Evolutionary conservation across 2,113 vertebrate species (phyloP).

Genomic region (Oreocharis arfaki): DNA sequence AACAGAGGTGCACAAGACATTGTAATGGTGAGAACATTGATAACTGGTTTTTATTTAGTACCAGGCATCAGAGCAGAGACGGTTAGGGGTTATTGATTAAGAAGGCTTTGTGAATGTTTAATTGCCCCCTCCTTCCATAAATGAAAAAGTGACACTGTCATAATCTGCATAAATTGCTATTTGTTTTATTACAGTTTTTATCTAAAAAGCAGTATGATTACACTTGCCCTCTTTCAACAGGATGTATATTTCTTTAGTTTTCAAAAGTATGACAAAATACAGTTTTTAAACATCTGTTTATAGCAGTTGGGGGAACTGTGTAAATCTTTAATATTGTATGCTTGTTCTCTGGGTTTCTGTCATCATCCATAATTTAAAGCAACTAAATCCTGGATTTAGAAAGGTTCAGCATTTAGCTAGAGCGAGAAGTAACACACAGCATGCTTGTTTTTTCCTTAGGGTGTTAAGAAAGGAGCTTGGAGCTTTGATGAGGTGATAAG

Average conservation of each 20-base stretch:
- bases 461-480: not conserved
- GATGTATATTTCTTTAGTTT: not conserved
- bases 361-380: constrained; percentile 11
- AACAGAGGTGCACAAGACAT: accelerated
- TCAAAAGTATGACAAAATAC: not conserved
- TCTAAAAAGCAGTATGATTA: not conserved
- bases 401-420: not conserved
- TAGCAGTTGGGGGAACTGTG: not conserved
- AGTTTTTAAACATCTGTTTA: not conserved
- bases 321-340: constrained; percentile 4
- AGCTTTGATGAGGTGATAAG: not conserved
- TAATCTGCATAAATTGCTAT: not conserved
- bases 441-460: not conserved
- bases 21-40: not conserved
- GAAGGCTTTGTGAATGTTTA: not conserved
- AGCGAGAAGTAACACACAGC: not conserved
- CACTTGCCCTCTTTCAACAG: not conserved
- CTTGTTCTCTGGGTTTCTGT: not conserved
- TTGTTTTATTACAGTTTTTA: not conserved
- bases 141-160: not conserved
- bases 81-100: not conserved
- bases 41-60: not conserved
- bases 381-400: not conserved
- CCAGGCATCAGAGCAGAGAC: not conserved
- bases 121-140: not conserved